These are phyloP conservation scores for Selene dorsalis DNA, from an alignment of 2,797 vertebrate genomes.

Conservation along the genomic window DNA sequence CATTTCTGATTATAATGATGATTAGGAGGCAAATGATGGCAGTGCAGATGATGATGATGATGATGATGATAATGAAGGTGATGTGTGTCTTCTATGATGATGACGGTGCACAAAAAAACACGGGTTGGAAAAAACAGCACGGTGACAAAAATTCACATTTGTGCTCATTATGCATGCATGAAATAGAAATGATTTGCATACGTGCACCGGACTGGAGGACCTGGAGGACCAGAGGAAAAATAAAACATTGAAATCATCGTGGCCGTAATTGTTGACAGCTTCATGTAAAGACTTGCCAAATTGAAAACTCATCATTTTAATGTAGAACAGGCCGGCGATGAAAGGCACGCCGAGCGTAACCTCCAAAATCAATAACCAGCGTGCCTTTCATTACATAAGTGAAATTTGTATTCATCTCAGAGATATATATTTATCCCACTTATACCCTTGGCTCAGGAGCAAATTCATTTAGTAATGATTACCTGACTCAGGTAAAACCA, in stretches of 20 bases:
- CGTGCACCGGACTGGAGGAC: conserved; percentile 53
- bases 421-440: conserved; percentile 86
- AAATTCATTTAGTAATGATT: conserved; percentile 97
- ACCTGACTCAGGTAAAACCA: conserved; percentile 91
- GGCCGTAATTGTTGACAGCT: conserved; percentile 71
- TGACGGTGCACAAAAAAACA: conserved; percentile 57
- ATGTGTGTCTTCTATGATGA: conserved; percentile 62
- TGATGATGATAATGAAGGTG: conserved; percentile 69
- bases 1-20: conserved; percentile 80
- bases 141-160: conserved; percentile 51
- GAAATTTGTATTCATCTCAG: conserved; percentile 88
- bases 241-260: conserved; percentile 59
- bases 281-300: conserved; percentile 79
- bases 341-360: conserved; percentile 74
- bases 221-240: conserved; percentile 55
- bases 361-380: conserved; percentile 82
- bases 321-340: conserved; percentile 75
- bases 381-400: conserved; percentile 86
- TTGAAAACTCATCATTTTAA: conserved; percentile 83
- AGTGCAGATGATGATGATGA: conserved; percentile 60
- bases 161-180: conserved; percentile 71
- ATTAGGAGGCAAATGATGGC: conserved; percentile 73
- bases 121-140: conserved; percentile 49
- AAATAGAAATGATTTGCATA: conserved; percentile 68
- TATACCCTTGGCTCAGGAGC: conserved; percentile 78